Base-by-base conservation (phyloP, 2,797 vertebrate species). In the Neostethus bicornis region DNA sequence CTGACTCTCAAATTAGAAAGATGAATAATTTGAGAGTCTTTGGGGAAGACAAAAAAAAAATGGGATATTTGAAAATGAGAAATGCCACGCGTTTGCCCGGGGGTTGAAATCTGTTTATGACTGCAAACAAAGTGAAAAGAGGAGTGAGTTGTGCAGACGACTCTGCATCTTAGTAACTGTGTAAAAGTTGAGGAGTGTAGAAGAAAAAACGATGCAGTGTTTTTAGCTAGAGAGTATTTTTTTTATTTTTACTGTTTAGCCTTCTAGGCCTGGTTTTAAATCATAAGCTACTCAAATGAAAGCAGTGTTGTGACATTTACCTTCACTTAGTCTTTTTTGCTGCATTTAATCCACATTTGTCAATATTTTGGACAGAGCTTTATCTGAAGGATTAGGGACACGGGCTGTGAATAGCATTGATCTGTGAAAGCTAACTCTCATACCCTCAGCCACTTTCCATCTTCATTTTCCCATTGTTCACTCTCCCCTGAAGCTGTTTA, bases 401-500 rank as follows among this genome's bases (percentile, higher is more conserved):
- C 19, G 39, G 51, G 69, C 67, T 16, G 43, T 32, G 63, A 75
- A 81, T 85, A 66, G 43, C 77, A 83, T 87, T 79, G 85, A 87
- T 89, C 79, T 81, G 58, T 69, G 76, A 84, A 81, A 73, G 76
- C 80, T 82, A 78, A 88, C 84, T 83, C 59, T 69, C 28, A 12
- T 61, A 56, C 70, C 73, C 54, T 16, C 55, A 13, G 70, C 63
- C 21, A 13, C 60, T 59, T 42, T 77, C 60, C 6, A 5, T 75
- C 76, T 79, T 67, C 51, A 63, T 73, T 76, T 77, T 73, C 68
- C 72, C 65, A 66, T 86, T 89, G 75, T 88, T 81, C 65, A 39
- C 65, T 77, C 75, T 63, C 69, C 68, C 77, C 80, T 85, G 77
- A 64, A 84, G 86, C 81, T 86, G 85, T 86, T 87, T 83, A 75